Base-by-base conservation (phyloP, 1,140 invertebrate species). In the Bombus vancouverensis region DNA sequence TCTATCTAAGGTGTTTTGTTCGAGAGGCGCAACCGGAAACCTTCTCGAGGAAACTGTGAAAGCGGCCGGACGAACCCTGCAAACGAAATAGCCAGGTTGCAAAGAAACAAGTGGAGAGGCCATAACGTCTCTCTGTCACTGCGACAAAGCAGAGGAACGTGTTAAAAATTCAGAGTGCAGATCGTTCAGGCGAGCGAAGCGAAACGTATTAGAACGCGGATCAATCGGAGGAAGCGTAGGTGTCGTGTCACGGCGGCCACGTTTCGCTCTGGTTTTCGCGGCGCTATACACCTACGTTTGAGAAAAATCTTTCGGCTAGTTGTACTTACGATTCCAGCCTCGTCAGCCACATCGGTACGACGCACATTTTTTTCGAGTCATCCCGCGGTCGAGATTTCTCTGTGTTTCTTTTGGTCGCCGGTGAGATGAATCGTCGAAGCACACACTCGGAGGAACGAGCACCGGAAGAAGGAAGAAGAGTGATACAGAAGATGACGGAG, bases 271-370 rank as follows among this genome's bases (percentile, higher is more conserved):
- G 4, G 34, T 62, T 15, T 72, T 77, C 47, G 22, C 32, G 25
- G 18, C 18, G 1, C 9, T 74, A 34, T 37, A 22, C 42, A 5
- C 22, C 73, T 53, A 74, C 18, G 28, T 39, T 47, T 10, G 15
- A 13, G 18, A 13, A 75, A 57, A 57, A 37, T 9, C 28, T 42
- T 15, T 78, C 34, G n/a, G 37, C 76, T 81, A 76, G 42, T 32
- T 47, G 81, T 92, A 94, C 94, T 95, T 91, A 95, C 94, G 92
- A 93, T 94, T 94, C 88, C 88, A 93, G 93, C 93, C 93, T 94
- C 93, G 94, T 94, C 92, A 94, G 94, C 93, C 92, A 93, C 93
- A 91, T 94, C 90, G 92, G 87, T 93, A 89, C 78, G 91, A 85
- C 87, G 89, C 87, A 92, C 93, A 92, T 93, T 95, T 89, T 91